These are phyloP conservation scores for Acridotheres tristis DNA, from an alignment of 2,797 vertebrate species.

Conservation along the genomic window DNA sequence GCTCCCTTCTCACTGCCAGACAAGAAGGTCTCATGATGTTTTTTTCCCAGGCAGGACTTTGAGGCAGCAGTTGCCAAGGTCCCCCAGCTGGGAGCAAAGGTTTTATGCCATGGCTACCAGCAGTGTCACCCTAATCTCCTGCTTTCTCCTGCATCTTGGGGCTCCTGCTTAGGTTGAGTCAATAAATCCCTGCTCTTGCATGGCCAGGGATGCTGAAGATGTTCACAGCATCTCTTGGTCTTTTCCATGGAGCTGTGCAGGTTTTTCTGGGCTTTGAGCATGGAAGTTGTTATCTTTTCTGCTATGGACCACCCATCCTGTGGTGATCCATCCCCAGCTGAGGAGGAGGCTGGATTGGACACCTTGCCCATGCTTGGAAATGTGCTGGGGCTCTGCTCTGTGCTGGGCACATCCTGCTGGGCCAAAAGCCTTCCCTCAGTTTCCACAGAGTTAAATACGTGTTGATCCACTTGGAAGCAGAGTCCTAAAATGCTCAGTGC, in stretches of 20 bases:
- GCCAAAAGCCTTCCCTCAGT: background rate
- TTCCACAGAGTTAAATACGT: background rate
- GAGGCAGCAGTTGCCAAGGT: background rate
- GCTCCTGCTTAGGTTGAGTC: background rate
- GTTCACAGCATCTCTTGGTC: accelerated
- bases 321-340: accelerated
- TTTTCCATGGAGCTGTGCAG: accelerated
- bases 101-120: background rate
- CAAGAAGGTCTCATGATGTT: background rate
- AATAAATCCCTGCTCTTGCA: background rate
- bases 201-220: background rate
- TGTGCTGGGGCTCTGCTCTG: background rate
- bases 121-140: background rate
- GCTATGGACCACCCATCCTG: accelerated
- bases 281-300: background rate
- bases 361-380: background rate
- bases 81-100: background rate
- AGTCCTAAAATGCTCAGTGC: background rate
- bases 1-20: background rate
- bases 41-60: background rate
- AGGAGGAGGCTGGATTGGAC: background rate
- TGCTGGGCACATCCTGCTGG: background rate
- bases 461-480: background rate
- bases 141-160: background rate
- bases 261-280: background rate